Percentiles rank a stretch among this genome's conserved stretches.
These are phyloP conservation scores for Dolichotis patagonum DNA, from an alignment of 2,113 vertebrate genomes.

Conservation along the genomic window DNA sequence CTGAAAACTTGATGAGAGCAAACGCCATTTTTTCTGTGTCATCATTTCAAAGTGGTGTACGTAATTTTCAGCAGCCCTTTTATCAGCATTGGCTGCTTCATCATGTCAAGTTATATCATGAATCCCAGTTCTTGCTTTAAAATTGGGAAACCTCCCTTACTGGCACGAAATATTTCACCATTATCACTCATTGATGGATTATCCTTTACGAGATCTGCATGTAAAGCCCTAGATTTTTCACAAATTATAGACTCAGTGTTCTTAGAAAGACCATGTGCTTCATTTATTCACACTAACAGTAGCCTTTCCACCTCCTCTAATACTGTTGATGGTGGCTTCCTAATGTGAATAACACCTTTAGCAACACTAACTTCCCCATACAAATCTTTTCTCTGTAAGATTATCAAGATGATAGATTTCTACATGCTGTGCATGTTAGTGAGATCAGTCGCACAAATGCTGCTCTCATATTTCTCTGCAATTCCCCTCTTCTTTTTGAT, in stretches of 20 bases:
- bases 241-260: not conserved
- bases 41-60: no score
- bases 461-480: no score
- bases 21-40: no score
- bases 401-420: not conserved
- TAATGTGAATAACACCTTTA: no score
- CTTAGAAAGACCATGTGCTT: not conserved
- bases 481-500: not conserved
- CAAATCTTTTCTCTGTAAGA: not conserved
- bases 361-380: no score
- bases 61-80: not conserved
- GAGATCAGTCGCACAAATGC: no score
- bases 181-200: not conserved
- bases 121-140: not conserved
- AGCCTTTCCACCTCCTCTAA: not conserved
- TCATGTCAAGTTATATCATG: not conserved
- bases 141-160: not conserved
- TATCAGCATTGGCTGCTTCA: not conserved
- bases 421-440: not conserved
- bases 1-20: no score
- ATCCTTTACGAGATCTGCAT: not conserved
- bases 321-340: no score
- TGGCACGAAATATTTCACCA: not conserved
- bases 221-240: not conserved
- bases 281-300: not conserved